Conservation (phyloP, 2,113 vertebrate genomes). For the Chaetodon trifascialis region DNA sequence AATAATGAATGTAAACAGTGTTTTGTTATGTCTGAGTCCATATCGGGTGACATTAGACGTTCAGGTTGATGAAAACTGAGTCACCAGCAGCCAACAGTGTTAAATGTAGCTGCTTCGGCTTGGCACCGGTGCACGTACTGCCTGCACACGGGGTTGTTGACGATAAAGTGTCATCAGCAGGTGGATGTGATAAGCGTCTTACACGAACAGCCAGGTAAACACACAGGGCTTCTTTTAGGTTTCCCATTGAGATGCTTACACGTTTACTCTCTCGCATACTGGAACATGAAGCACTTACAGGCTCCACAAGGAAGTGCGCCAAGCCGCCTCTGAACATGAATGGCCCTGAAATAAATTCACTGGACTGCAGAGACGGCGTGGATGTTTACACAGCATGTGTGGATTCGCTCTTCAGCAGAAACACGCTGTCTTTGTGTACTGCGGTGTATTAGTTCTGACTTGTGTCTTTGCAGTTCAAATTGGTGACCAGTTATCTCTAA, state of each 20-base stretch:
- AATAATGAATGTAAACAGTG: not conserved
- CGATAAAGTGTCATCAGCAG: conserved; percentile 10
- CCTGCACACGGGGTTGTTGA: not conserved
- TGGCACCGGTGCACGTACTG: not conserved
- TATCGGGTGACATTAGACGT: not conserved
- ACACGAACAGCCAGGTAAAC: conserved; percentile 1
- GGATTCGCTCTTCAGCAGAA: not conserved
- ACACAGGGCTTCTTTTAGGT: not conserved
- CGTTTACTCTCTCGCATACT: not conserved
- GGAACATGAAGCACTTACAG: not conserved
- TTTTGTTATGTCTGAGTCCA: not conserved
- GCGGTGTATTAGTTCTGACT: not conserved
- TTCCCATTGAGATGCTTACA: not conserved
- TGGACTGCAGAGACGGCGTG: not conserved
- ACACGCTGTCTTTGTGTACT: not conserved
- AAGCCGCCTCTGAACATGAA: conserved; percentile 18
- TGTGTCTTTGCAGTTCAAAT: not conserved
- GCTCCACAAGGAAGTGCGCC: not conserved
- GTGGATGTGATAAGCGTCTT: conserved; percentile 12
- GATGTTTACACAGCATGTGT: not conserved
- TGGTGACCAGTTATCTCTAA: not conserved
- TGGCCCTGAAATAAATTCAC: not conserved
- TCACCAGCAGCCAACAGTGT: not conserved
- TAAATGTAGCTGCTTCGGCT: not conserved
- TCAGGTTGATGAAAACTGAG: not conserved